Evolutionary conservation across 2,113 vertebrate species (phyloP).

Genomic region (Xiphorhynchus elegans): DNA sequence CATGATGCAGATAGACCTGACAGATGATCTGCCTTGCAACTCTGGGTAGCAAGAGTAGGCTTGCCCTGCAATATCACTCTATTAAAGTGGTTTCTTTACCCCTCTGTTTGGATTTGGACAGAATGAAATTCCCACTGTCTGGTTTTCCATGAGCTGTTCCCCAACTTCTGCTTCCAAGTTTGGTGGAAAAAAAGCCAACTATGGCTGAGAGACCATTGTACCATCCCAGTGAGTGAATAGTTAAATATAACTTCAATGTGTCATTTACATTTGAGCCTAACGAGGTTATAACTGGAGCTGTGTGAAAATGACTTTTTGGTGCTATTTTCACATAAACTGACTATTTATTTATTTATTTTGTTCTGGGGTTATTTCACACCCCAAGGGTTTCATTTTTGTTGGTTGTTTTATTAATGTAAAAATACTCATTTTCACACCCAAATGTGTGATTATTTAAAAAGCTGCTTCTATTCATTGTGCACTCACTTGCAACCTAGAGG

Average conservation of each 20-base stretch:
- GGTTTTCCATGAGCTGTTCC: not conserved
- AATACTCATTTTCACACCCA: constrained; percentile 66
- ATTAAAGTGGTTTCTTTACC: constrained; percentile 11
- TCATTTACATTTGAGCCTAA: constrained; percentile 63
- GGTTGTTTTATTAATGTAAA: constrained; percentile 70
- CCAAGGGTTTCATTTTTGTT: constrained; percentile 59
- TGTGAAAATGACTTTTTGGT: constrained; percentile 65
- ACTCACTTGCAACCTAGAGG: constrained; percentile 45
- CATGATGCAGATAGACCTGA: constrained; percentile 62
- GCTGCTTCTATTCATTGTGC: constrained; percentile 54
- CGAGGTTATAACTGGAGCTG: constrained; percentile 55
- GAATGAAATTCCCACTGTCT: not conserved
- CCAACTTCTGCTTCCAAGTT: not conserved
- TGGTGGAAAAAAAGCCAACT: not conserved
- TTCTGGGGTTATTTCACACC: constrained; percentile 67
- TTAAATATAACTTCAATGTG: constrained; percentile 50
- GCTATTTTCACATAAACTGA: constrained; percentile 62
- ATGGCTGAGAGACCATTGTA: not conserved
- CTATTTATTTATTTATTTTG: constrained; percentile 65
- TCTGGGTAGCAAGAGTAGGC: constrained; percentile 70
- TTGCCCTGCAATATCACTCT: constrained; percentile 65
- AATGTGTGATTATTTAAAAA: constrained; percentile 70
- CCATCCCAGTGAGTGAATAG: not conserved
- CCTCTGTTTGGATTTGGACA: not conserved
- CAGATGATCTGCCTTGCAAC: constrained; percentile 56